Conservation (phyloP, 2,888 invertebrate genomes). For the Pammene aurita region DNA sequence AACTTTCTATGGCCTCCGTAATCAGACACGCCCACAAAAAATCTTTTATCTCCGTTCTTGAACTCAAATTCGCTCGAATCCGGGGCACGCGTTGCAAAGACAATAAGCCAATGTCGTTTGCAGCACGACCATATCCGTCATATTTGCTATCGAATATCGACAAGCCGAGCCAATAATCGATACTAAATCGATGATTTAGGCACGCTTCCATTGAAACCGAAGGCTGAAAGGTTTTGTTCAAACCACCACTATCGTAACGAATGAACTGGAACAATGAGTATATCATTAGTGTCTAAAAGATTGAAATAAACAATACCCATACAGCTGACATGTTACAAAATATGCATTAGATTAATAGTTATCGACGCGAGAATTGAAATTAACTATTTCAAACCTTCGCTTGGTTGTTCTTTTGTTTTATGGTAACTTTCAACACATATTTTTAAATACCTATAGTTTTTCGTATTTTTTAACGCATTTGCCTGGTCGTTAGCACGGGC, state of each 20-base stretch:
- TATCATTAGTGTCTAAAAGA: constrained; percentile 40
- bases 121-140: constrained; percentile 72
- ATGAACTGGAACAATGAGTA: constrained; percentile 35
- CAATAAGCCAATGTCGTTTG: constrained; percentile 72
- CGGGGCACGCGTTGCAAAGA: constrained; percentile 70
- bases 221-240: constrained; percentile 56
- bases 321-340: constrained; percentile 38
- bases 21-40: constrained; percentile 47
- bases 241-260: constrained; percentile 30
- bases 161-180: constrained; percentile 64
- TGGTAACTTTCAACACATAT: not conserved
- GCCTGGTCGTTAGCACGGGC: not conserved
- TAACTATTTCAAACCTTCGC: constrained; percentile 4
- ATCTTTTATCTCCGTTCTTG: constrained; percentile 58
- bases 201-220: constrained; percentile 57
- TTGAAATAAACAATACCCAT: constrained; percentile 36
- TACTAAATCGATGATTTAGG: constrained; percentile 58
- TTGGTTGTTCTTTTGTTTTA: constrained; percentile 3
- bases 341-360: constrained; percentile 34
- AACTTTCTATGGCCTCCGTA: constrained; percentile 38
- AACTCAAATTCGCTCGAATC: constrained; percentile 71
- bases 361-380: constrained; percentile 24
- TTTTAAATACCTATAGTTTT: not conserved
- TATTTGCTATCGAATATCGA: constrained; percentile 59
- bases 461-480: not conserved